A percentile compares a stretch with the other conserved stretches of the same genome.
These are phyloP conservation scores for Nomada goodeniana DNA, from an alignment of 2,888 invertebrate genomes.

Conservation along the genomic window DNA sequence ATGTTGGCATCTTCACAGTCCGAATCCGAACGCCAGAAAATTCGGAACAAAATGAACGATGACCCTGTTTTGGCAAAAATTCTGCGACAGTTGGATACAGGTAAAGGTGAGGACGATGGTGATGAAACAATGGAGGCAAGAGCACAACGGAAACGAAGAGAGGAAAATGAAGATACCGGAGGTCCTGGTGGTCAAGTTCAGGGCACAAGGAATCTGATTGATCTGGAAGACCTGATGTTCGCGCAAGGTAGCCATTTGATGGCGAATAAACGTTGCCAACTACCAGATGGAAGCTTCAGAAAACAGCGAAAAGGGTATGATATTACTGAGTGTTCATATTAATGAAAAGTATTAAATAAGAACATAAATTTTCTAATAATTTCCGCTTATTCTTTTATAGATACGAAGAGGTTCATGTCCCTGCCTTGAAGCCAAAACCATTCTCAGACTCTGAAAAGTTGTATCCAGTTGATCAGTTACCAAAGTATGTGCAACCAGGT, in stretches of 20 bases:
- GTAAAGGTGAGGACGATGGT: slow-evolving; percentile 91
- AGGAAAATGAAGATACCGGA: slow-evolving; percentile 85
- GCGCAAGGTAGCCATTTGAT: slow-evolving; percentile 98
- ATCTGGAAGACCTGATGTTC: slow-evolving; percentile 97
- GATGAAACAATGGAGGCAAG: slow-evolving; percentile 84
- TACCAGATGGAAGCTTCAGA: slow-evolving; percentile 98
- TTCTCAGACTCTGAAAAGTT: slow-evolving; percentile 95
- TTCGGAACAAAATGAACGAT: slow-evolving; percentile 95
- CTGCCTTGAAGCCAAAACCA: slow-evolving; percentile 97
- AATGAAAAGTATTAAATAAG: not conserved
- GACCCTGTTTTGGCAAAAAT: slow-evolving; percentile 93
- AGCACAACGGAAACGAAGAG: slow-evolving; percentile 83
- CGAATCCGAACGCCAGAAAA: slow-evolving; percentile 93
- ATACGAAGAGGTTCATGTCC: slow-evolving; percentile 99
- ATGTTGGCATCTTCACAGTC: slow-evolving; percentile 97
- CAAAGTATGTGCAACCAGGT: slow-evolving; percentile 98
- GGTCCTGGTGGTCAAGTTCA: slow-evolving; percentile 88
- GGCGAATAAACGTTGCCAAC: slow-evolving; percentile 98
- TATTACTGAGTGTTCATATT: slow-evolving; percentile 14
- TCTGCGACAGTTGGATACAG: slow-evolving; percentile 94
- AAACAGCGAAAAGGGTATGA: slow-evolving; percentile 94
- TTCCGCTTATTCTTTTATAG: slow-evolving; percentile 80
- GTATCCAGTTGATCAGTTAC: slow-evolving; percentile 95
- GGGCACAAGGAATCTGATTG: slow-evolving; percentile 91
- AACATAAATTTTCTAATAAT: not conserved